Conservation (phyloP, 2,113 vertebrate species). For the Takifugu flavidus region DNA sequence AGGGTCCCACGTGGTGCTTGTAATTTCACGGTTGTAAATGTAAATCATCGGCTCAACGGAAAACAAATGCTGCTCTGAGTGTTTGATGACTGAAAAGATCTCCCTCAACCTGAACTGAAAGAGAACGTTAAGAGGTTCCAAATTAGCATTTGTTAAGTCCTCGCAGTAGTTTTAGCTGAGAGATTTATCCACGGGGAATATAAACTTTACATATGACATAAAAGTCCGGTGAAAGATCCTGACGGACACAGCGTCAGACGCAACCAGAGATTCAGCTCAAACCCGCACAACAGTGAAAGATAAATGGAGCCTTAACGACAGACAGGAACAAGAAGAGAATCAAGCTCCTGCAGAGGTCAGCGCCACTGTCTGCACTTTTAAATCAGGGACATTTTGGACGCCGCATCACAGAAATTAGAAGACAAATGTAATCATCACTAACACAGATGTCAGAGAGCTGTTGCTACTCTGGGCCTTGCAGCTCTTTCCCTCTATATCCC, state of each 20-base stretch:
- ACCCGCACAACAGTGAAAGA: slow-evolving; percentile 35
- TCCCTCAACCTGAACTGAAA: slow-evolving; percentile 49
- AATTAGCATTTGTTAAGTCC: slow-evolving; percentile 69
- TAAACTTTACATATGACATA: slow-evolving; percentile 50
- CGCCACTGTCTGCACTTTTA: slow-evolving; percentile 11
- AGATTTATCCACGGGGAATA: slow-evolving; percentile 62
- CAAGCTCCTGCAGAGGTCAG: slow-evolving; percentile 36
- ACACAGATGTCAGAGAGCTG: neutral
- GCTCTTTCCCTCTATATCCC: slow-evolving; percentile 23
- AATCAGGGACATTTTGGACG: neutral
- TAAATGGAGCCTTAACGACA: slow-evolving; percentile 21
- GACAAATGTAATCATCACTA: slow-evolving; percentile 24
- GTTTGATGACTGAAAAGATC: slow-evolving; percentile 53
- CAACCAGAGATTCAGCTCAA: slow-evolving; percentile 52
- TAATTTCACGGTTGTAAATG: too few relatives aligned
- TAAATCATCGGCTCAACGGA: too few relatives aligned
- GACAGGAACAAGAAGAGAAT: slow-evolving; percentile 24
- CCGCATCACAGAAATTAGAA: slow-evolving; percentile 4
- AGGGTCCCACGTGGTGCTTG: neutral
- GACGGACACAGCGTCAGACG: slow-evolving; percentile 21
- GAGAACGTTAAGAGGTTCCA: slow-evolving; percentile 64
- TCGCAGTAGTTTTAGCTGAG: slow-evolving; percentile 52
- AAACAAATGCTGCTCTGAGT: slow-evolving; percentile 12
- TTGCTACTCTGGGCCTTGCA: slow-evolving; percentile 6
- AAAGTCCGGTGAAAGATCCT: slow-evolving; percentile 31